Conservation (phyloP, 2,888 invertebrate species). For the Uropetala carovei region DNA sequence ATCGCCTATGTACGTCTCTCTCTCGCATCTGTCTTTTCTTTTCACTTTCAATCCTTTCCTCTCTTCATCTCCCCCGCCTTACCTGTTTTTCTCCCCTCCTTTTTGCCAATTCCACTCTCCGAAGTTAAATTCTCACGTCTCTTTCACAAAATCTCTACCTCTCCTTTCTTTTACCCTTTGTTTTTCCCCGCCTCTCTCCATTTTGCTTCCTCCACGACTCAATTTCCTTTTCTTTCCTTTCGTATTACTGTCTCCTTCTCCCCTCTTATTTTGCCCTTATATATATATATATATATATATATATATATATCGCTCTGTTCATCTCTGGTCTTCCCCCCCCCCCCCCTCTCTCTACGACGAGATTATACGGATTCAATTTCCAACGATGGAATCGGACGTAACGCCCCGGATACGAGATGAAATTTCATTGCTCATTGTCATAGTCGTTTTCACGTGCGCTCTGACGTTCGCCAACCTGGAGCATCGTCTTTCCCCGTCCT, state of each 20-base stretch:
- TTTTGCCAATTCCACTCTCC: too few relatives aligned
- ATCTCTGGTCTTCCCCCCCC: too few relatives aligned
- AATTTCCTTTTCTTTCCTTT: not conserved
- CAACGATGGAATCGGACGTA: not conserved
- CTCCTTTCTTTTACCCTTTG: not conserved
- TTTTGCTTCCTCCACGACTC: not conserved
- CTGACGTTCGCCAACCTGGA: not conserved
- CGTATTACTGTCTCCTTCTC: too few relatives aligned
- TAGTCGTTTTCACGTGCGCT: not conserved
- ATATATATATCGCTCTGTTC: not conserved
- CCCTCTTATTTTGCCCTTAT: not conserved
- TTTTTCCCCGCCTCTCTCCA: not conserved
- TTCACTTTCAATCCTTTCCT: too few relatives aligned
- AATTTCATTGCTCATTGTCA: conserved; percentile 47
- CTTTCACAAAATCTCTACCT: not conserved
- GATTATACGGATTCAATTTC: conserved; percentile 41
- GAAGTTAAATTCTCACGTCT: too few relatives aligned
- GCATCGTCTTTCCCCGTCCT: not conserved
- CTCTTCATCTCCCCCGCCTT: too few relatives aligned
- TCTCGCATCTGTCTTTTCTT: too few relatives aligned
- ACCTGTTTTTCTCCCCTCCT: too few relatives aligned
- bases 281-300: not conserved
- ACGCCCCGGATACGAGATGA: not conserved
- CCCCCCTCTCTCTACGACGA: too few relatives aligned
- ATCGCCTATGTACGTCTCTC: too few relatives aligned